Evolutionary conservation across 2,888 invertebrate genomes (phyloP).

Genomic region (Lymantria monacha): DNA sequence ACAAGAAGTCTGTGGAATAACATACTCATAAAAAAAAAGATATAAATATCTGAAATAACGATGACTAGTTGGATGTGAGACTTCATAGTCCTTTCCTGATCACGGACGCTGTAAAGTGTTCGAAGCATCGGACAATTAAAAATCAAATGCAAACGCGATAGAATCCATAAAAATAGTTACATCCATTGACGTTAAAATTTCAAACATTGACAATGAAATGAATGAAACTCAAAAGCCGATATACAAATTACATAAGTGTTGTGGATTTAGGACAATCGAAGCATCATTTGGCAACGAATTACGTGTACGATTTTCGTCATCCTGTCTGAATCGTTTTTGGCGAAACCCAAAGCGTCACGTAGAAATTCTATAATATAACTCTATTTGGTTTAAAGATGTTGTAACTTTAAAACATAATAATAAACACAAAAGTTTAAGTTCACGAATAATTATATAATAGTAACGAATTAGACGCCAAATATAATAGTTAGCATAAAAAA

Average conservation of each 20-base stretch:
- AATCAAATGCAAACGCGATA: too few species aligned
- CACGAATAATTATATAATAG: constrained; percentile 18
- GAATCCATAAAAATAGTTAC: too few species aligned
- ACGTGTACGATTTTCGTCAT: constrained; percentile 30
- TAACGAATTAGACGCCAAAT: too few species aligned
- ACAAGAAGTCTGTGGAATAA: too few species aligned
- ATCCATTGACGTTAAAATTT: not conserved
- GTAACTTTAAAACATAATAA: constrained; percentile 13
- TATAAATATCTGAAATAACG: too few species aligned
- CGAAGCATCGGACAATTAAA: too few species aligned
- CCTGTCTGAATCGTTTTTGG: constrained; percentile 12
- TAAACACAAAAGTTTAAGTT: constrained; percentile 26
- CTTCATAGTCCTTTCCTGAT: too few species aligned
- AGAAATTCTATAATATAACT: not conserved
- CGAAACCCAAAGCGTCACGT: constrained; percentile 19
- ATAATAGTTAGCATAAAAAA: too few species aligned
- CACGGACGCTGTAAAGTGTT: too few species aligned
- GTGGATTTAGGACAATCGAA: constrained; percentile 27
- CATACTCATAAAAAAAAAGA: too few species aligned
- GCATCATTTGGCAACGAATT: constrained; percentile 34
- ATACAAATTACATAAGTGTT: constrained; percentile 2
- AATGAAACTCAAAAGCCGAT: constrained; percentile 8
- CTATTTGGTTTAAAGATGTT: not conserved
- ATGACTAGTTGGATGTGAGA: too few species aligned
- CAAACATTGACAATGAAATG: not conserved